Evolutionary conservation across 2,113 vertebrate genomes (phyloP), one percentile per base, ranked within the genome.

Genomic region (Corythornis cristatus): DNA sequence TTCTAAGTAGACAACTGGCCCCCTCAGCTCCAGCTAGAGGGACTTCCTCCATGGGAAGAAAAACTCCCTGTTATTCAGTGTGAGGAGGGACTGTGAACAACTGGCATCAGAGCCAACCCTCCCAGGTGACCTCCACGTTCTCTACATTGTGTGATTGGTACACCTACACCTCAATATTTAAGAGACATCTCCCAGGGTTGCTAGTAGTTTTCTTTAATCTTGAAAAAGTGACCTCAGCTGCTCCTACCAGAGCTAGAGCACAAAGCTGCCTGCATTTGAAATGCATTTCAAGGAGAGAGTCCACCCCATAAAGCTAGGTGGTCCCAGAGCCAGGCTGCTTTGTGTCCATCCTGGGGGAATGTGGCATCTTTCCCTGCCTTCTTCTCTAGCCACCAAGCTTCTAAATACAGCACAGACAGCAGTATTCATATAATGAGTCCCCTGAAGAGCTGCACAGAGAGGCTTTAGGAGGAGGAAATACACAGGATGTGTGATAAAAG

Each of bases 151-250:
- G 61, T 64, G 19, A 46, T 0, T 31, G 15, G 64, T 33, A 78
- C 1, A 9, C 8, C 17, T 5, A 1, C 15, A 33, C 13, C 15
- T 65, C 8, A 3, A 0, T 33, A 46, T 46, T 62, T 75, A 66
- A 42, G 25, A 87, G 25, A 71, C 15, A 33, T 12, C 6, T 50
- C 21, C 19, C 6, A 7, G 7, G 5, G 31, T 14, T 77, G 9
- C 67, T 45, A 31, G 35, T 20, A 93, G 33, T 22, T 75, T 82
- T 26, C 29, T 85, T 48, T 43, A 15, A 28, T 81, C 56, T 29
- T 37, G 11, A 42, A 82, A 73, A 84, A 78, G 13, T 3, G 2
- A 86, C 66, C 11, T 5, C 15, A 90, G 31, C 40, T 48, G 31
- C 57, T 89, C 10, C 20, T 71, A 31, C 9, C 42, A n/a, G 5